These are phyloP conservation scores for Hemiscyllium ocellatum DNA, from an alignment of 2,113 vertebrate species.

Conservation along the genomic window DNA sequence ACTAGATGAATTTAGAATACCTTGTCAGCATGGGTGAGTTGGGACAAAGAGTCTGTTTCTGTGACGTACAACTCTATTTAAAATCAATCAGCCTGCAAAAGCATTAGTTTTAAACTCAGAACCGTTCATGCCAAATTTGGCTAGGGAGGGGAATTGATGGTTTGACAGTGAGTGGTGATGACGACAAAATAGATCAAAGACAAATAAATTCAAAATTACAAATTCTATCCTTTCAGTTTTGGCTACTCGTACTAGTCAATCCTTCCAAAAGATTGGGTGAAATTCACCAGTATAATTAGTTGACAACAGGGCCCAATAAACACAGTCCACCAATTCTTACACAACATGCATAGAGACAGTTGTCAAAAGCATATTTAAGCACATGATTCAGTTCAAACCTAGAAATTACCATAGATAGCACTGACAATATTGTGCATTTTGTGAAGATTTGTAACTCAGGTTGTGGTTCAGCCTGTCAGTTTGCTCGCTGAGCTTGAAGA, in stretches of 20 bases:
- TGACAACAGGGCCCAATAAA: not conserved
- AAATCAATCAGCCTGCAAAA: not conserved
- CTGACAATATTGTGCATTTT: not conserved
- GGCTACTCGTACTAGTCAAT: not conserved
- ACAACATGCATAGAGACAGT: not conserved
- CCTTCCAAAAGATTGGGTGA: not conserved
- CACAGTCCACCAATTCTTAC: too few relatives aligned
- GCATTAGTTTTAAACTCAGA: not conserved
- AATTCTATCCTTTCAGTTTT: not conserved
- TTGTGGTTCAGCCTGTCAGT: too few relatives aligned
- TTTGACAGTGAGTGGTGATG: too few relatives aligned
- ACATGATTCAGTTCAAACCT: not conserved
- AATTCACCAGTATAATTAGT: not conserved
- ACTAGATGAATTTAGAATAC: too few relatives aligned
- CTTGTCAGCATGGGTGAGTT: too few relatives aligned
- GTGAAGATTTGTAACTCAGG: too few relatives aligned
- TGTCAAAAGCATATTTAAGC: not conserved
- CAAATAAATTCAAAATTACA: not conserved
- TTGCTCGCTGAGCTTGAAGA: too few relatives aligned
- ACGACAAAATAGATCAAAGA: too few relatives aligned
- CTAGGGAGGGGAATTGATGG: too few relatives aligned
- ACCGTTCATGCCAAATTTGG: not conserved
- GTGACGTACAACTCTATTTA: not conserved
- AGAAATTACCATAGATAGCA: not conserved
- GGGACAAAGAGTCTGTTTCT: too few relatives aligned